Evolutionary conservation across 1,140 invertebrate species (phyloP).

Genomic region (Lucilia cuprina): DNA sequence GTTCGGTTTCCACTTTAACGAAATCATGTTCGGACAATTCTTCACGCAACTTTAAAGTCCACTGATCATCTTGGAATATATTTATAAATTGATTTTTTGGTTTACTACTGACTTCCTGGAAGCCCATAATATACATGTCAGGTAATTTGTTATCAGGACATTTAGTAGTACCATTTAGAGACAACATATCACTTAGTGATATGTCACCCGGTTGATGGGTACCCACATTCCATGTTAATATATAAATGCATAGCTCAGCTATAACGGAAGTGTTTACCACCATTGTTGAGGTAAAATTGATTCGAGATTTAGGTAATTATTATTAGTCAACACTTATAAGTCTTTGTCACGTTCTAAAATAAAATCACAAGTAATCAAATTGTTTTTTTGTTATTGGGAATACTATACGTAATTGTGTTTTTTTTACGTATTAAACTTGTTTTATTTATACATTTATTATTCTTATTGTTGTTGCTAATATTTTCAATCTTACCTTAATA

Average conservation of each 20-base stretch:
- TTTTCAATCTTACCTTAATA: not conserved
- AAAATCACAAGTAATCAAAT: not conserved
- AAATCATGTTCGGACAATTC: constrained; percentile 17
- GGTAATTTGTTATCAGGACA: constrained; percentile 69
- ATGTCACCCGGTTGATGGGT: constrained; percentile 71
- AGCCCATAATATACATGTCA: constrained; percentile 84
- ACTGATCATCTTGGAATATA: constrained; percentile 83
- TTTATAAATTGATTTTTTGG: constrained; percentile 82
- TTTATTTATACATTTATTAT: not conserved
- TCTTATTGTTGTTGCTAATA: not conserved
- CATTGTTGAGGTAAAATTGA: not conserved
- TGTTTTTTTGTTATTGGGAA: not conserved
- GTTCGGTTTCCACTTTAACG: constrained; percentile 73
- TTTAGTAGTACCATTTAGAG: constrained; percentile 67
- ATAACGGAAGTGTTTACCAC: constrained; percentile 43
- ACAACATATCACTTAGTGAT: constrained; percentile 74
- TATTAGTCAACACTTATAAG: not conserved
- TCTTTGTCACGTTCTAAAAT: constrained; percentile 23
- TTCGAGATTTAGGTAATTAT: not conserved
- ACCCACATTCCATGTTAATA: constrained; percentile 86
- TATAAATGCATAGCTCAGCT: constrained; percentile 68
- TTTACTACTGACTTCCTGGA: constrained; percentile 89
- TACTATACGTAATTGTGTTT: not conserved
- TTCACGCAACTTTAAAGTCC: constrained; percentile 63
- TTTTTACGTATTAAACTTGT: not conserved